A percentile compares a stretch with the other conserved stretches of the same genome.
These are phyloP conservation scores for Catocala fraxini DNA, from an alignment of 2,888 invertebrate species.

Conservation along the genomic window DNA sequence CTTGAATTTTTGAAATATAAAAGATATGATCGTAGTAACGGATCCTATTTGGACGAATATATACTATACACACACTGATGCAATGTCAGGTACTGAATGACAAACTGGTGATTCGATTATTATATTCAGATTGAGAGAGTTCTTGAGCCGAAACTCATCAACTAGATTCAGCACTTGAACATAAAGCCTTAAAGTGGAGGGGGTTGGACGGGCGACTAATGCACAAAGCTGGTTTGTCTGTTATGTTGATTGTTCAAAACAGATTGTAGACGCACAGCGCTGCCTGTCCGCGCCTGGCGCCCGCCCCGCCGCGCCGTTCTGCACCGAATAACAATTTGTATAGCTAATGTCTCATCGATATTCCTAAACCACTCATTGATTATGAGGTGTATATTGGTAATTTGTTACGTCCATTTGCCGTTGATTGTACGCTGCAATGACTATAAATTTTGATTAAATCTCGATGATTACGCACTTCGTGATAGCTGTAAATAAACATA, in stretches of 20 bases:
- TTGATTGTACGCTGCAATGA: not conserved
- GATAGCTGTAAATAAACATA: no score
- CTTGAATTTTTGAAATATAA: not conserved
- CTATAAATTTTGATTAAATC: not conserved
- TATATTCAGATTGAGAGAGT: constrained; percentile 43
- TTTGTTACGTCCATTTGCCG: constrained; percentile 7
- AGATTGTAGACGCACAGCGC: constrained; percentile 60
- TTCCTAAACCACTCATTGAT: constrained; percentile 23
- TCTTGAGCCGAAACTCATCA: constrained; percentile 51
- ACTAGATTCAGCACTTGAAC: constrained; percentile 46
- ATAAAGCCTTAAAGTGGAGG: constrained; percentile 49
- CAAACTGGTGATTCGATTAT: constrained; percentile 43
- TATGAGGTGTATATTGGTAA: constrained; percentile 14
- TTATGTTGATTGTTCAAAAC: constrained; percentile 70
- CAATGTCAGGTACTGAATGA: constrained; percentile 20
- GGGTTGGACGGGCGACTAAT: constrained; percentile 56
- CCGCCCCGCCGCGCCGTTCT: constrained; percentile 21
- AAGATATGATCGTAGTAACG: not conserved
- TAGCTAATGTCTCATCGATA: constrained; percentile 37
- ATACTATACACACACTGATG: not conserved
- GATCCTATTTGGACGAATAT: no score
- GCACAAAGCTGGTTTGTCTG: constrained; percentile 67
- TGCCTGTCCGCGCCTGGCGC: constrained; percentile 20
- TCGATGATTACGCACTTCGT: no score
- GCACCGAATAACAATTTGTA: constrained; percentile 60